Evolutionary conservation across 2,113 vertebrate genomes (phyloP).

Genomic region (Rhynchopsitta pachyrhyncha): DNA sequence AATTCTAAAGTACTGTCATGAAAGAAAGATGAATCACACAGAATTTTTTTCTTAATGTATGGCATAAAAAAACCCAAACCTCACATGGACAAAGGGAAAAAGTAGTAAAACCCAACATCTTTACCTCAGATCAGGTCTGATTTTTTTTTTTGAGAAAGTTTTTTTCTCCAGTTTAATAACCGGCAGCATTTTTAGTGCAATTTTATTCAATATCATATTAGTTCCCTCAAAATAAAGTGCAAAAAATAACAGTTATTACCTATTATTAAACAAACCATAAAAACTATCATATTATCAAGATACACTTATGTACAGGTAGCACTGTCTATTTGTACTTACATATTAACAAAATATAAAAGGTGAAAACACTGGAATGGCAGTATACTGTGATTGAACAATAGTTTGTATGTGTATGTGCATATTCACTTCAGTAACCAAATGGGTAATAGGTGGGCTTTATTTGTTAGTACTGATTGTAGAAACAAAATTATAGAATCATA

Average conservation of each 20-base stretch:
- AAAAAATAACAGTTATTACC: background rate
- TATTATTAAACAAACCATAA: background rate
- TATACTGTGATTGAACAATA: background rate
- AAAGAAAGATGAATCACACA: background rate
- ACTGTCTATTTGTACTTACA: background rate
- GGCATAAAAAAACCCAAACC: background rate
- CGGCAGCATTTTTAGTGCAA: background rate
- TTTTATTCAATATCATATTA: background rate
- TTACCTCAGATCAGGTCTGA: background rate
- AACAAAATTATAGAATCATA: background rate
- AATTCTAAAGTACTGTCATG: background rate
- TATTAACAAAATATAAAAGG: background rate
- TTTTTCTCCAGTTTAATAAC: background rate
- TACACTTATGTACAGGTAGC: background rate
- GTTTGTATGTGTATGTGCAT: background rate
- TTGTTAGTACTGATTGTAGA: background rate
- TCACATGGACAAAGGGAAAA: background rate
- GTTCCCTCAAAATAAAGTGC: background rate
- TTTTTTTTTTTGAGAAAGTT: background rate
- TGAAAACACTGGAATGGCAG: background rate
- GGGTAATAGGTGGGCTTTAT: background rate
- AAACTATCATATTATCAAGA: background rate
- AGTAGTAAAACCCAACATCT: background rate
- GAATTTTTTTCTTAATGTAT: background rate
- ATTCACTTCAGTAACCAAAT: background rate